Evolutionary conservation across 1,140 invertebrate species (phyloP), one percentile per base, ranked within the genome.

Genomic region (Leptonema lineaticorne): DNA sequence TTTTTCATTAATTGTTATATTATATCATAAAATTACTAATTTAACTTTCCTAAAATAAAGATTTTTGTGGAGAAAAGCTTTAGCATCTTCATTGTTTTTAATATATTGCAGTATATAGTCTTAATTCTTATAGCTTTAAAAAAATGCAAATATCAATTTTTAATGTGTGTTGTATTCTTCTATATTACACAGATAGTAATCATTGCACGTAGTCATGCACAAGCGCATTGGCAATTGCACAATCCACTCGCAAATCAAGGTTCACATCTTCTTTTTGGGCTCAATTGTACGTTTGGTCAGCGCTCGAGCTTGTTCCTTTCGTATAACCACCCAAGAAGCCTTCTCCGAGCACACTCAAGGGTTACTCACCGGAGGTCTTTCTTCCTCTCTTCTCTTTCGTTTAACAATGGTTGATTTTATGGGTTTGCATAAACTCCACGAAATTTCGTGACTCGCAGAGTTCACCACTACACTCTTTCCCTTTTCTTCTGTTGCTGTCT

Each of bases 211-310:
- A 64, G 62, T 64, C 62, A 46, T 64, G 62, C 62, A 30, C 41
- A 18, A 64, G 62, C 27, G 62, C 62, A 64, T 64, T 50, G 45
- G 62, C 62, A 64, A 64, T 64, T 45, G 62, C 45, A 64, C 62
- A 64, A 64, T 64, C 62, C 45, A 16, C 62, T 64, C 62, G 45
- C 62, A 64, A 64, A 64, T 64, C 62, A 64, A 16, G 45, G 62
- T 64, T 64, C 18, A 64, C 30, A 33, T 64, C 4, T 64, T 29
- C 62, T 48, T 64, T 30, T 64, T 62, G 29, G 29, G 9, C 33
- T 41, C 29, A 28, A 62, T 58, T 58, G 56, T 58, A 58, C 56
- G 56, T 58, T 58, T 58, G 24, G 33, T 20, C 20, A 30, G 24
- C 29, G 20, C 11, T 22, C 18, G 60, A 8, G 45, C 20, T 29